Evolutionary conservation across 2,113 vertebrate species (phyloP).

Genomic region (Neodon shergylaensis): DNA sequence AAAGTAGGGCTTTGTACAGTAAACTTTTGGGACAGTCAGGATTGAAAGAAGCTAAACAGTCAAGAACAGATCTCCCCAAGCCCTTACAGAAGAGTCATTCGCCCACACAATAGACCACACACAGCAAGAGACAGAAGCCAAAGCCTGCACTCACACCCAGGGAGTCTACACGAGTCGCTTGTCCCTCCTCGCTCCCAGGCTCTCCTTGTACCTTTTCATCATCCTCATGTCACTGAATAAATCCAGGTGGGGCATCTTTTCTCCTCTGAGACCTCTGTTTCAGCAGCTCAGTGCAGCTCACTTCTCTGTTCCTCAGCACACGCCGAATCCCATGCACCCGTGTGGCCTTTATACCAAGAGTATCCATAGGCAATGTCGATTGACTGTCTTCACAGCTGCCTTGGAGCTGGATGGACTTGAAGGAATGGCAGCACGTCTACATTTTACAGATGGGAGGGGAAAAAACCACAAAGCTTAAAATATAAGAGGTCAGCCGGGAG

Average conservation of each 20-base stretch:
- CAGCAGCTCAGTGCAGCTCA: not conserved
- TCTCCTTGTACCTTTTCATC: not conserved
- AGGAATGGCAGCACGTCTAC: not conserved
- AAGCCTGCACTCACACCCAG: not conserved
- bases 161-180: not conserved
- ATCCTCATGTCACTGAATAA: not conserved
- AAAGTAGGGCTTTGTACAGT: not conserved
- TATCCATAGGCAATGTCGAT: not conserved
- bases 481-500: not conserved
- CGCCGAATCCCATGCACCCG: no score
- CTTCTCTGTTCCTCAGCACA: not conserved
- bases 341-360: not conserved
- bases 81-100: not conserved
- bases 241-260: not conserved
- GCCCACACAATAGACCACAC: not conserved
- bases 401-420: not conserved
- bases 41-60: not conserved
- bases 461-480: not conserved
- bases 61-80: not conserved
- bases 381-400: not conserved
- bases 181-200: not conserved
- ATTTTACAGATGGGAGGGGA: not conserved
- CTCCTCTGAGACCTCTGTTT: not conserved
- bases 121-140: not conserved
- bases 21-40: not conserved